phyloP scores from a whole-genome alignment of 2,797 vertebrate genomes.

The Zalophus californianus region DNA sequence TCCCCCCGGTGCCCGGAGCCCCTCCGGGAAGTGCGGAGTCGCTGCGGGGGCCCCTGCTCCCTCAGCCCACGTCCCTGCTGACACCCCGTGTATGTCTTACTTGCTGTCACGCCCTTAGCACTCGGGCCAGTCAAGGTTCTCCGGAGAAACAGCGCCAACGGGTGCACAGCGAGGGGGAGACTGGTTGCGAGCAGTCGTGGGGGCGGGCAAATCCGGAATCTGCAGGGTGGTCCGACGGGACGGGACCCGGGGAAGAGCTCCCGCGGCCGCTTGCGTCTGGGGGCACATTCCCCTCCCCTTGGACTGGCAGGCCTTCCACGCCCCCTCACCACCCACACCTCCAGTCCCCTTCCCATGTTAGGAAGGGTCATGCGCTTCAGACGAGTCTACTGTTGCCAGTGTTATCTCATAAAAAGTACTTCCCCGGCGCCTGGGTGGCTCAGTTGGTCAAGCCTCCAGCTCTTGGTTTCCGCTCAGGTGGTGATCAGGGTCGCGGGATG shows the following conservation, averaged over 20 bases:
- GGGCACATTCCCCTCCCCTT: background rate
- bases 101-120: background rate
- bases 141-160: background rate
- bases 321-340: too few species aligned
- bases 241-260: background rate
- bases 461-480: too few species aligned
- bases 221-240: background rate
- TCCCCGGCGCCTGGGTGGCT: background rate
- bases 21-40: background rate
- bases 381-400: accelerated
- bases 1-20: background rate
- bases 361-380: accelerated
- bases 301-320: background rate
- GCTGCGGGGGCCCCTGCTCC: background rate
- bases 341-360: accelerated
- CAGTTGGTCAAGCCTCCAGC: too few species aligned
- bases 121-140: background rate
- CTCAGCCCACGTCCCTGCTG: background rate
- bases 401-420: background rate
- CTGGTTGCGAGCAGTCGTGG: background rate
- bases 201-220: background rate
- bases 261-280: background rate
- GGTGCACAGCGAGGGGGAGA: background rate
- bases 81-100: background rate
- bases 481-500: too few species aligned